Conservation (phyloP, 2,113 vertebrate species). For the Phylloscopus whistleri region DNA sequence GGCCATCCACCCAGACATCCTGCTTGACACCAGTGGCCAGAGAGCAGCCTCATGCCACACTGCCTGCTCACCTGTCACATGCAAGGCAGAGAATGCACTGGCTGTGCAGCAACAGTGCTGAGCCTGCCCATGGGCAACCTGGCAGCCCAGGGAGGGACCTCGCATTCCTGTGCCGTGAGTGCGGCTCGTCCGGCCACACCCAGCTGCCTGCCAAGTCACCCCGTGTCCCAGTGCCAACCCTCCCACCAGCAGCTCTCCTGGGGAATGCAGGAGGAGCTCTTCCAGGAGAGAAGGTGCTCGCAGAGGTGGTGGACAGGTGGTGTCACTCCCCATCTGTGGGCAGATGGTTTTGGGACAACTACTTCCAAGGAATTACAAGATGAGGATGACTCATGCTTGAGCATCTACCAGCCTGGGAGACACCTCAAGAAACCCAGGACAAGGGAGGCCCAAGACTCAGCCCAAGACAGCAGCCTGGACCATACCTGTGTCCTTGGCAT, state of each 20-base stretch:
- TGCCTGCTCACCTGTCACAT: not conserved
- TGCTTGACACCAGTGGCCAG: not conserved
- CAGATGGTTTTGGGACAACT: not conserved
- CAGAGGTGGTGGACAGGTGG: not conserved
- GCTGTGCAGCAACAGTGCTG: not conserved
- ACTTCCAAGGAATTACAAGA: not conserved
- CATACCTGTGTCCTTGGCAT: not conserved
- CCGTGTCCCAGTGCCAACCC: accelerated
- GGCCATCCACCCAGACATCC: not conserved
- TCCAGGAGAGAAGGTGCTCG: not conserved
- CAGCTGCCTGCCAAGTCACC: not conserved
- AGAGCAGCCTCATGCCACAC: not conserved
- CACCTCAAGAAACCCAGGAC: accelerated
- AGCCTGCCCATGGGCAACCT: not conserved
- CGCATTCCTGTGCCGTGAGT: not conserved
- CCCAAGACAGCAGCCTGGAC: not conserved
- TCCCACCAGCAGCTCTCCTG: not conserved
- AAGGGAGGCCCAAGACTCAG: not conserved
- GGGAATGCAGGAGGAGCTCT: not conserved
- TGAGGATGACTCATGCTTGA: not conserved
- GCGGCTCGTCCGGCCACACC: accelerated
- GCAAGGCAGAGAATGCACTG: not conserved
- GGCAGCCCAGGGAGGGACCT: not conserved
- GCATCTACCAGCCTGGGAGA: not conserved
- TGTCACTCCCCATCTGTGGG: not conserved